Conservation (phyloP, 2,113 vertebrate species). For the Sturnira hondurensis region DNA sequence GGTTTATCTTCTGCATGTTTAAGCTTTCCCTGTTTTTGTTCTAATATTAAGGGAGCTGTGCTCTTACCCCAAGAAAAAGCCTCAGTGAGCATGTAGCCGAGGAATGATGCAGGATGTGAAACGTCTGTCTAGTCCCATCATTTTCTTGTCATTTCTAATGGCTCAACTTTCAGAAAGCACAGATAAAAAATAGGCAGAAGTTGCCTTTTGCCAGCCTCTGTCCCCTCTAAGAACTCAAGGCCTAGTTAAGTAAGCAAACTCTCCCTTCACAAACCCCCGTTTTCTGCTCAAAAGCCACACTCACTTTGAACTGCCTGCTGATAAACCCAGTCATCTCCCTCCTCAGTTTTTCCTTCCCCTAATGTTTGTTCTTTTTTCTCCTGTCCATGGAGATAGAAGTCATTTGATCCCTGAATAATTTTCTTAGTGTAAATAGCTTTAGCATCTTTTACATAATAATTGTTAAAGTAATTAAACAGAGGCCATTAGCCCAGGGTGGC, state of each 20-base stretch:
- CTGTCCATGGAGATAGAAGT: neutral
- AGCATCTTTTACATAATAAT: conserved; percentile 26
- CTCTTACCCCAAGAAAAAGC: neutral
- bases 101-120: neutral
- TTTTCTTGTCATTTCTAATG: neutral
- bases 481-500: neutral
- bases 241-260: neutral
- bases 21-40: neutral
- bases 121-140: neutral
- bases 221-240: neutral
- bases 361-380: neutral
- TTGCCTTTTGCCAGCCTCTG: neutral
- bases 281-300: neutral
- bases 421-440: conserved; percentile 32
- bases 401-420: conserved; percentile 27
- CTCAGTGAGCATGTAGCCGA: neutral
- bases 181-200: neutral
- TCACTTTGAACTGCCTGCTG: neutral
- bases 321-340: neutral
- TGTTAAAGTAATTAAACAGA: neutral
- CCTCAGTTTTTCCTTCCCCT: neutral
- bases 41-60: neutral
- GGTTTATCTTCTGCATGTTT: neutral
- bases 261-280: neutral
- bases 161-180: neutral